Percentiles rank a stretch among this genome's conserved stretches.
These are phyloP conservation scores for Dinocampus coccinellae DNA, from an alignment of 2,888 invertebrate genomes.

Conservation along the genomic window DNA sequence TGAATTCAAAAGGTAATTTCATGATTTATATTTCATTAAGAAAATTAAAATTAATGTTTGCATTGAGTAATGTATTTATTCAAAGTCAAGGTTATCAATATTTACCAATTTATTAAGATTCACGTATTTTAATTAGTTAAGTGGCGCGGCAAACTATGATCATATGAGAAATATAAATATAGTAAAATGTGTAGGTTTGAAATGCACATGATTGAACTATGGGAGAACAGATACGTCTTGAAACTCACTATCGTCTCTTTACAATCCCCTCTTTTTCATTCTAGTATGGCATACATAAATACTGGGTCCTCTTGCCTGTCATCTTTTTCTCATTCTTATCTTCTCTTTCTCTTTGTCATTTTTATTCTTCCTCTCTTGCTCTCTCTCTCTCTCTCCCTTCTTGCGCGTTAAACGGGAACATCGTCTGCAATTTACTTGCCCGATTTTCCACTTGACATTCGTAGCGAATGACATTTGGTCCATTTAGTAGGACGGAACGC, in stretches of 20 bases:
- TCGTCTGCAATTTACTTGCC: constrained; percentile 55
- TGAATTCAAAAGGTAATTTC: neutral
- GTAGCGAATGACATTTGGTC: constrained; percentile 47
- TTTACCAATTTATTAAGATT: neutral
- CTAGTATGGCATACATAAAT: constrained; percentile 13
- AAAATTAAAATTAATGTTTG: neutral
- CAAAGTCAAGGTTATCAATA: neutral
- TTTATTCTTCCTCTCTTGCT: neutral
- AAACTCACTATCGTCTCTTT: neutral
- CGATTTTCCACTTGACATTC: constrained; percentile 66
- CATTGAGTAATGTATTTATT: neutral
- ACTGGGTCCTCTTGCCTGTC: neutral
- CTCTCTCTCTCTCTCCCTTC: constrained; percentile 21
- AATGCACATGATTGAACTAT: neutral
- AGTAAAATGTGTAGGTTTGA: neutral
- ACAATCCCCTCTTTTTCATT: constrained; percentile 4
- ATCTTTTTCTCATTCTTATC: neutral
- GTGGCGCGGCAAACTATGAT: neutral
- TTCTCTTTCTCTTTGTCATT: neutral
- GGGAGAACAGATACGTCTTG: neutral
- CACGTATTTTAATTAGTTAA: neutral
- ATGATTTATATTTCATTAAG: neutral
- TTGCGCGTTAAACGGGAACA: constrained; percentile 28
- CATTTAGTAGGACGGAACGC: constrained; percentile 42
- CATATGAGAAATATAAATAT: neutral